A percentile compares a stretch with the other conserved stretches of the same genome.
Conservation (phyloP, 1,140 invertebrate species). For the Drosophila teissieri region DNA sequence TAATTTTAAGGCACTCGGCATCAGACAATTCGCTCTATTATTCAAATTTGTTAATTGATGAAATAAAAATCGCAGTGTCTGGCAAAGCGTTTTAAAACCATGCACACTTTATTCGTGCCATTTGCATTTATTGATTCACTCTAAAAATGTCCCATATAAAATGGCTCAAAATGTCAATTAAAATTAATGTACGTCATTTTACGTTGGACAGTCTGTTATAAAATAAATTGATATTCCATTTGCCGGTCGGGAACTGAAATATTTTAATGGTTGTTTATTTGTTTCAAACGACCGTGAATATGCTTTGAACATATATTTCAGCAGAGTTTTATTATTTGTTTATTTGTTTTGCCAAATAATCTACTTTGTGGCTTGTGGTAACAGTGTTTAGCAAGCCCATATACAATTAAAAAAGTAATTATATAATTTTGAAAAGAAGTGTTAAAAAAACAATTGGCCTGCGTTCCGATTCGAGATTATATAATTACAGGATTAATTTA, state of each 20-base stretch:
- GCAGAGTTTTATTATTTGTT: conserved; percentile 12
- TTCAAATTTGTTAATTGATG: neutral
- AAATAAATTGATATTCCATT: conserved; percentile 29
- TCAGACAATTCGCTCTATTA: neutral
- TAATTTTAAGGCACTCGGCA: neutral
- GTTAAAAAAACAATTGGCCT: neutral
- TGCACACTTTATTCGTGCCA: neutral
- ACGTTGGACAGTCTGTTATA: conserved; percentile 1
- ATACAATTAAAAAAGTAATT: conserved; percentile 23
- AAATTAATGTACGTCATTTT: conserved; percentile 49
- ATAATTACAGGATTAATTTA: conserved; percentile 21
- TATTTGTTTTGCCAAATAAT: conserved; percentile 27
- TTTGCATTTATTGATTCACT: conserved; percentile 63
- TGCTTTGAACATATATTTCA: conserved; percentile 6
- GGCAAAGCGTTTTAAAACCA: neutral
- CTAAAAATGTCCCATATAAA: conserved; percentile 32
- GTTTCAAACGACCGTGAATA: neutral
- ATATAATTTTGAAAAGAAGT: conserved; percentile 23
- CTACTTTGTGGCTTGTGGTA: conserved; percentile 32
- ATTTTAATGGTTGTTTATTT: conserved; percentile 37
- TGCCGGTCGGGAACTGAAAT: neutral
- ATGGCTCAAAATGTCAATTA: conserved; percentile 67
- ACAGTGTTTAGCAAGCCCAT: neutral
- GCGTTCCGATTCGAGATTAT: conserved; percentile 9
- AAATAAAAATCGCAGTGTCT: neutral